Evolutionary conservation across 2,113 vertebrate genomes (phyloP).

Genomic region (Clarias gariepinus): DNA sequence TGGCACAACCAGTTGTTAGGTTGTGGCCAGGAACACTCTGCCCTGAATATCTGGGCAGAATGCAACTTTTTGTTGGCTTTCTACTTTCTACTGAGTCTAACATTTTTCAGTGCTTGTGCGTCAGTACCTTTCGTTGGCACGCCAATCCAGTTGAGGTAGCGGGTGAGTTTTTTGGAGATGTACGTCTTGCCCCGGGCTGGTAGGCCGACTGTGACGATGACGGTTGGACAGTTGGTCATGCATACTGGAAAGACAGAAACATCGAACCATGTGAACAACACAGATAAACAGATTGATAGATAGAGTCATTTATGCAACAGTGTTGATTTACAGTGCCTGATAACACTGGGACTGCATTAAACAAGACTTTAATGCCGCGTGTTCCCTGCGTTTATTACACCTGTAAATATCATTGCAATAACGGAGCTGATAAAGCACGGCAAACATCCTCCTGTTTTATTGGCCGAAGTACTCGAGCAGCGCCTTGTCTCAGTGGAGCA

Average conservation of each 20-base stretch:
- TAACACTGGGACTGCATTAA: neutral
- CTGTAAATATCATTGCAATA: neutral
- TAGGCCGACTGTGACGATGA: slow-evolving; percentile 96
- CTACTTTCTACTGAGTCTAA: neutral
- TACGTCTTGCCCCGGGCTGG: slow-evolving; percentile 97
- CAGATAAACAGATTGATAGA: neutral
- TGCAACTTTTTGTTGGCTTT: neutral
- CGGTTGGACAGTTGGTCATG: slow-evolving; percentile 96
- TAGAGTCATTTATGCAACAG: neutral
- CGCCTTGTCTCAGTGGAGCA: slow-evolving; percentile 23
- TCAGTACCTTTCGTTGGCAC: slow-evolving; percentile 89
- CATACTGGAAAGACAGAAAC: slow-evolving; percentile 80
- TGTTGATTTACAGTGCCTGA: neutral
- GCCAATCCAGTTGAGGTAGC: slow-evolving; percentile 98
- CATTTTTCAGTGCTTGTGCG: neutral
- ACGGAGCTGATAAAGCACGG: neutral
- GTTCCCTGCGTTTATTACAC: neutral
- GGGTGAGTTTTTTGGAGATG: slow-evolving; percentile 97
- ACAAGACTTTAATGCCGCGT: neutral
- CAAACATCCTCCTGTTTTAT: neutral
- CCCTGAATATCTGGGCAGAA: neutral
- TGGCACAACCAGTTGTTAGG: too few species aligned
- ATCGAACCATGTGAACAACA: neutral
- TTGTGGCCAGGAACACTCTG: neutral
- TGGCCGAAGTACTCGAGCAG: neutral